Percentiles rank a stretch among this genome's conserved stretches.
Evolutionary conservation across 2,797 vertebrate species (phyloP).

Genomic region (Psittacula echo): DNA sequence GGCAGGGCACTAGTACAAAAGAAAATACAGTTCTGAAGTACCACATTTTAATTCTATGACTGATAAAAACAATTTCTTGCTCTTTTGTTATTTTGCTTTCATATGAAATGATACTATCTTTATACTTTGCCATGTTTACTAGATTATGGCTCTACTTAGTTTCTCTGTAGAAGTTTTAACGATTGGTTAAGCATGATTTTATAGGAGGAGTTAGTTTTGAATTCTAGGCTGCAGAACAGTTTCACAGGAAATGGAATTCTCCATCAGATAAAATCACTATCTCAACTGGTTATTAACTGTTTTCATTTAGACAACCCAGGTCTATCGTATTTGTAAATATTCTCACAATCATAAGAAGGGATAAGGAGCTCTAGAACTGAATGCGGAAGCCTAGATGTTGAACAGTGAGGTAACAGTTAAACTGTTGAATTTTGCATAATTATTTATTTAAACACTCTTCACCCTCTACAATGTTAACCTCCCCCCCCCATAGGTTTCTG

Average conservation of each 20-base stretch:
- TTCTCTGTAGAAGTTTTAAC: neutral
- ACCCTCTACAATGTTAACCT: neutral
- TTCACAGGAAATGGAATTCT: neutral
- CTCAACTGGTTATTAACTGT: neutral
- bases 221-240: neutral
- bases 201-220: neutral
- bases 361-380: neutral
- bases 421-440: neutral
- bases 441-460: neutral
- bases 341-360: neutral
- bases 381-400: neutral
- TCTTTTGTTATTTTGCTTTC: constrained; percentile 9
- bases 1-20: constrained; percentile 57
- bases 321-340: neutral
- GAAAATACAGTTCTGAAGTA: constrained; percentile 65
- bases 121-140: neutral
- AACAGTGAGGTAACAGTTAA: neutral
- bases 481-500: constrained; percentile 86
- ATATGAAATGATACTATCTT: neutral
- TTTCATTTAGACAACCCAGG: neutral
- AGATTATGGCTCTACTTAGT: neutral
- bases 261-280: neutral
- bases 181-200: neutral
- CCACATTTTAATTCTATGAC: constrained; percentile 35
- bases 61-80: constrained; percentile 41